Conservation (phyloP, 2,888 invertebrate genomes). For the Limnephilus lunatus region DNA sequence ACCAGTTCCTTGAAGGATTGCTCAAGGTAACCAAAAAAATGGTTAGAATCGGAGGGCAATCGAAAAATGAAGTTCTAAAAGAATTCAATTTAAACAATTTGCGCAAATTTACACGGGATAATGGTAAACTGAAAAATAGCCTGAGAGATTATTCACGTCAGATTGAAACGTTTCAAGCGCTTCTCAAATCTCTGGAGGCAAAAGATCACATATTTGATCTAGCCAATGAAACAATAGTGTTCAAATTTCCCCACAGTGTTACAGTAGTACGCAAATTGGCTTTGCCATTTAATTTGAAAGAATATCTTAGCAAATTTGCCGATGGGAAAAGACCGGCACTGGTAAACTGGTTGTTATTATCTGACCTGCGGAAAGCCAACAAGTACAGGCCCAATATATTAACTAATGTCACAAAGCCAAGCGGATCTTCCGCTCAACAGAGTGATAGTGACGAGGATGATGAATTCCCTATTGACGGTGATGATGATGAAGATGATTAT, state of each 20-base stretch:
- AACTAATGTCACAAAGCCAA: not conserved
- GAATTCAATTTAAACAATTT: constrained; percentile 75
- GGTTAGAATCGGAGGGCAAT: constrained; percentile 84
- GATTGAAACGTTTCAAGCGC: constrained; percentile 68
- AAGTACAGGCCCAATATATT: not conserved
- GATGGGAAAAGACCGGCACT: not conserved
- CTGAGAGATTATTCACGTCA: not conserved
- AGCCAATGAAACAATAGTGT: not conserved
- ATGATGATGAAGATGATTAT: not conserved
- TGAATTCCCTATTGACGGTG: not conserved
- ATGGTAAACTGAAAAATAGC: not conserved
- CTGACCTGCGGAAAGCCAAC: not conserved
- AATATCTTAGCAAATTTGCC: not conserved
- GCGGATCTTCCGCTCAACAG: not conserved
- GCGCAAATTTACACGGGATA: not conserved
- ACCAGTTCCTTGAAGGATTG: constrained; percentile 89
- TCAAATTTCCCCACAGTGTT: not conserved
- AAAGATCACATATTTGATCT: constrained; percentile 65
- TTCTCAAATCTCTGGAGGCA: constrained; percentile 72
- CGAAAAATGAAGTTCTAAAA: constrained; percentile 78
- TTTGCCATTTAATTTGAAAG: not conserved
- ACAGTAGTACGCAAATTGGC: not conserved
- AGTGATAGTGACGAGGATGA: not conserved
- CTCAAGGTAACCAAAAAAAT: constrained; percentile 78
- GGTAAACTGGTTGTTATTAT: constrained; percentile 22